These are phyloP conservation scores for Pomacea maculata DNA, from an alignment of 1,140 invertebrate genomes.

Conservation along the genomic window DNA sequence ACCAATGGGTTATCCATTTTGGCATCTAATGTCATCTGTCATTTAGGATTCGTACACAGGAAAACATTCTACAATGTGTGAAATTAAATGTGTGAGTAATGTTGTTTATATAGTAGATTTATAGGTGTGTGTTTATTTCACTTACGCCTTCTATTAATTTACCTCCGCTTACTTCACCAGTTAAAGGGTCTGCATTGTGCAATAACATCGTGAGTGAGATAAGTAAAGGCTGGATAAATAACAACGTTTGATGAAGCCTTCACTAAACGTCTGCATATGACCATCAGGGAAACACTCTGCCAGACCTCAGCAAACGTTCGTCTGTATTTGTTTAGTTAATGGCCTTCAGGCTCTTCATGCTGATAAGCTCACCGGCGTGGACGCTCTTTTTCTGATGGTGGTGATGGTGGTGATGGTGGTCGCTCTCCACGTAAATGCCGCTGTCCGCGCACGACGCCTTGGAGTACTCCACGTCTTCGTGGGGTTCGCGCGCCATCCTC, in stretches of 20 bases:
- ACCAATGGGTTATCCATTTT: too few species aligned
- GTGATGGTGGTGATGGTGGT: conserved; percentile 31
- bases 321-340: conserved; percentile 29
- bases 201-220: too few species aligned
- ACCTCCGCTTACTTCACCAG: too few species aligned
- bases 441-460: conserved; percentile 52
- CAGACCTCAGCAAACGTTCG: background rate
- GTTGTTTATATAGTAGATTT: too few species aligned
- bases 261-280: background rate
- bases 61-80: too few species aligned
- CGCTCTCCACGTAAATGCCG: conserved; percentile 50
- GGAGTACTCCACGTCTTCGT: conserved; percentile 56
- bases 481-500: conserved; percentile 41
- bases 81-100: too few species aligned
- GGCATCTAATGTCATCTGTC: too few species aligned
- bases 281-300: background rate
- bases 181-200: too few species aligned
- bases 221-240: too few species aligned
- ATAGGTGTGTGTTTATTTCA: too few species aligned
- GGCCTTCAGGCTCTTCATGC: conserved; percentile 16
- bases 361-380: conserved; percentile 9
- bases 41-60: too few species aligned
- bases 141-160: too few species aligned
- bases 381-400: conserved; percentile 16
- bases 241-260: background rate